A percentile compares a stretch with the other conserved stretches of the same genome.
phyloP scores from a whole-genome alignment of 2,797 vertebrate genomes.

The Lacerta viridis region DNA sequence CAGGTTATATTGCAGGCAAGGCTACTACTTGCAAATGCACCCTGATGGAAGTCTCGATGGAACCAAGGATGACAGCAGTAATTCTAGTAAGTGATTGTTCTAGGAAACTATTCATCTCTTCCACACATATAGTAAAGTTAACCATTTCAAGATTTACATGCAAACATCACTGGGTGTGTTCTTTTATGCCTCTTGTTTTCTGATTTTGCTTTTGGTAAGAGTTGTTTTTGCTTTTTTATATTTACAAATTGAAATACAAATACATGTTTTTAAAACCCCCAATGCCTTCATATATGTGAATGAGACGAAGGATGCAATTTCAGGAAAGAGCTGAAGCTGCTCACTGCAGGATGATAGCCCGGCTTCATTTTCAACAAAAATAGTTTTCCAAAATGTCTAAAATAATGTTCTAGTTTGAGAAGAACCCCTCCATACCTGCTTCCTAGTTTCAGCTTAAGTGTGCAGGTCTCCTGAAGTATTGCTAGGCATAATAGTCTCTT shows the following conservation, averaged over 20 bases:
- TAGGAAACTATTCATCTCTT: slow-evolving; percentile 55
- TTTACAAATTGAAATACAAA: neutral
- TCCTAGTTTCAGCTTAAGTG: neutral
- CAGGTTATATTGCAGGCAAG: slow-evolving; percentile 99
- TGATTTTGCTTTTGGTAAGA: slow-evolving; percentile 40
- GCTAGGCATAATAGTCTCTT: neutral
- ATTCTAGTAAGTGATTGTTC: slow-evolving; percentile 91
- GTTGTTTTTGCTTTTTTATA: neutral
- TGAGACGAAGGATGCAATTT: neutral
- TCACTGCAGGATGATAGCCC: neutral
- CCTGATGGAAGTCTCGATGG: slow-evolving; percentile 99
- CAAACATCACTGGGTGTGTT: neutral
- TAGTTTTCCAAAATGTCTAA: neutral
- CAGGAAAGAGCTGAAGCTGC: neutral
- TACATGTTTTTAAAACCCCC: neutral
- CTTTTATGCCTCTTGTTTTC: slow-evolving; percentile 48
- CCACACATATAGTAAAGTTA: slow-evolving; percentile 24
- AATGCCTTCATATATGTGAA: neutral
- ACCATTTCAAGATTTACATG: slow-evolving; percentile 36
- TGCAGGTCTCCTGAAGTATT: neutral
- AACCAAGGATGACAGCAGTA: slow-evolving; percentile 99
- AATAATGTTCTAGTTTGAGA: neutral
- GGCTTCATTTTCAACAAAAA: neutral
- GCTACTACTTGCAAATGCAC: slow-evolving; percentile 99
- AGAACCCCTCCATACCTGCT: neutral